Conservation (phyloP, 2,888 invertebrate species). For the Brenthis ino region DNA sequence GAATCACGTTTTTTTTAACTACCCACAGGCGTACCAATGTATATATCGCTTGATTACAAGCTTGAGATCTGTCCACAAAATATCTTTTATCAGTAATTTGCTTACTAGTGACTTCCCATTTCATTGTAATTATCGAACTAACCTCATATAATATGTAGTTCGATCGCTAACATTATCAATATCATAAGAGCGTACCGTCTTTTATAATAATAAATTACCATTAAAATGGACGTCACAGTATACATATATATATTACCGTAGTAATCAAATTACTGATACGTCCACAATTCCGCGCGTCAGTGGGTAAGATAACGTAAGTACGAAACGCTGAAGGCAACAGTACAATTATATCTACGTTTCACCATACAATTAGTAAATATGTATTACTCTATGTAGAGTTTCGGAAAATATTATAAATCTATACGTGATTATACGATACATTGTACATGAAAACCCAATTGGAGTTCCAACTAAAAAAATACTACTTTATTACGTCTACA, state of each 20-base stretch:
- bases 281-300: constrained; percentile 42
- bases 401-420: constrained; percentile 77
- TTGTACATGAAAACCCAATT: constrained; percentile 58
- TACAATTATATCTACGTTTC: constrained; percentile 56
- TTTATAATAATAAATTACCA: background rate
- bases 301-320: constrained; percentile 43
- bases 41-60: background rate
- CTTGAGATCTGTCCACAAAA: constrained; percentile 6
- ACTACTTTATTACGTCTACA: background rate
- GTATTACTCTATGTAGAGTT: constrained; percentile 73
- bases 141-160: background rate
- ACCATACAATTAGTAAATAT: constrained; percentile 65
- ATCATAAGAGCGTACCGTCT: constrained; percentile 5
- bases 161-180: constrained; percentile 4
- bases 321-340: constrained; percentile 58
- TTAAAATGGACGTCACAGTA: background rate
- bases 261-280: background rate
- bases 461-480: constrained; percentile 7
- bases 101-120: background rate
- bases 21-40: constrained; percentile 18
- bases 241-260: background rate
- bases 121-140: background rate
- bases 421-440: constrained; percentile 60
- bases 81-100: background rate
- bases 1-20: constrained; percentile 36